Conservation (phyloP, 2,113 vertebrate species). For the Poeciliopsis turrubarensis region DNA sequence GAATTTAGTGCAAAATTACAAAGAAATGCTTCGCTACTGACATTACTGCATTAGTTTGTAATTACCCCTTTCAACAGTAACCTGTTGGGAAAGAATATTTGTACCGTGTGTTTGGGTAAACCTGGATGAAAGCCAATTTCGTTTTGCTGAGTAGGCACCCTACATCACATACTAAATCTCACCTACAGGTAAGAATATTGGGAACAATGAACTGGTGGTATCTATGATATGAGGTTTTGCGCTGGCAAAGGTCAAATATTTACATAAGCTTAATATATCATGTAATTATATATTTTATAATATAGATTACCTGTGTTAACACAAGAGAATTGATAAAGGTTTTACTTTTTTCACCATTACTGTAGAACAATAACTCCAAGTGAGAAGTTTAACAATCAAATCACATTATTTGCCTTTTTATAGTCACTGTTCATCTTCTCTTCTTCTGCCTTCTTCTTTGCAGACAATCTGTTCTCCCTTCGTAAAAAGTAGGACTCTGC, state of each 20-base stretch:
- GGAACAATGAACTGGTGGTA: no score
- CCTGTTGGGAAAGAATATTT: not conserved
- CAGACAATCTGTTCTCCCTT: slow-evolving; percentile 84
- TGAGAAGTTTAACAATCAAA: not conserved
- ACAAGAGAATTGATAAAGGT: not conserved
- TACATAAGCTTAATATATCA: not conserved
- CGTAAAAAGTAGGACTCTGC: slow-evolving; percentile 82
- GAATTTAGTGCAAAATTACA: no score
- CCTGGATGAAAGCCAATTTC: no score
- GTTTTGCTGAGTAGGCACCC: no score
- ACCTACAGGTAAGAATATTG: no score
- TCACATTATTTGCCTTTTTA: slow-evolving; percentile 79
- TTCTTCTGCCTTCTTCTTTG: slow-evolving; percentile 82
- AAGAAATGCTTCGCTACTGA: no score
- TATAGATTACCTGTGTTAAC: not conserved
- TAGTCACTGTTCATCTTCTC: slow-evolving; percentile 84
- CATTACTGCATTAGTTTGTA: not conserved
- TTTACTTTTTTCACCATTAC: not conserved
- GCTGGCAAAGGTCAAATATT: no score
- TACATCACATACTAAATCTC: no score
- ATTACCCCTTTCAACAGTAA: not conserved
- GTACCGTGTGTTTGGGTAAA: not conserved
- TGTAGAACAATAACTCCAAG: not conserved
- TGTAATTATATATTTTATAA: not conserved
- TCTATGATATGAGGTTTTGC: no score